These are phyloP conservation scores for Oeneis ivallda DNA, from an alignment of 2,888 invertebrate genomes.

Conservation along the genomic window DNA sequence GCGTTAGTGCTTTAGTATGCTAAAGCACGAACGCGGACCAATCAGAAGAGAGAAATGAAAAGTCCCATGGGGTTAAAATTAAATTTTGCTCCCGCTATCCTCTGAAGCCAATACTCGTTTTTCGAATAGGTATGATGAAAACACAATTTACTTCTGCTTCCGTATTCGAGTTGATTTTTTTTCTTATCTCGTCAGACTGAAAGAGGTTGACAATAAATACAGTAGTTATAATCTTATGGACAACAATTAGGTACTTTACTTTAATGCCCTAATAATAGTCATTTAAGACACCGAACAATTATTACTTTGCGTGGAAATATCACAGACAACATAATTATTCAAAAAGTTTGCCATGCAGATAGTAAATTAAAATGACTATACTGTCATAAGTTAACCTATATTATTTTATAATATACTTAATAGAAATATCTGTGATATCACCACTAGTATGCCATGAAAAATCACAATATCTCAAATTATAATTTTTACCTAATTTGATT, in stretches of 20 bases:
- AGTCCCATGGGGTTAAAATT: no score
- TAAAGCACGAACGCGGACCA: no score
- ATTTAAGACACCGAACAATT: not conserved
- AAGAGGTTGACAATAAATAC: not conserved
- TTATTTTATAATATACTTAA: not conserved
- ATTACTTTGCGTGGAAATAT: constrained; percentile 11
- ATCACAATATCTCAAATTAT: not conserved
- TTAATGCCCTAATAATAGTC: constrained; percentile 2
- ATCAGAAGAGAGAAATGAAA: no score
- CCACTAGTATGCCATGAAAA: constrained; percentile 1
- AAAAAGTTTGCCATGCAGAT: not conserved
- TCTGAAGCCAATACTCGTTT: no score
- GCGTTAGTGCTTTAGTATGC: no score
- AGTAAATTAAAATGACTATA: not conserved
- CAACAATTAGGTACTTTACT: not conserved
- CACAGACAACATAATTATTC: constrained; percentile 4
- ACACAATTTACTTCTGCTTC: no score
- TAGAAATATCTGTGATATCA: constrained; percentile 11
- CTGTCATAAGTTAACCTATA: not conserved
- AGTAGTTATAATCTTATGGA: not conserved
- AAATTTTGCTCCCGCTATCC: no score
- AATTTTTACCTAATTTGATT: not conserved
- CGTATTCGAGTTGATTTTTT: no score
- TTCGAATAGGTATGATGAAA: no score
- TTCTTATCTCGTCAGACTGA: no score